A percentile compares a stretch with the other conserved stretches of the same genome.
These are phyloP conservation scores for Drosophila peninsularis DNA, from an alignment of 2,888 invertebrate genomes.

Conservation along the genomic window DNA sequence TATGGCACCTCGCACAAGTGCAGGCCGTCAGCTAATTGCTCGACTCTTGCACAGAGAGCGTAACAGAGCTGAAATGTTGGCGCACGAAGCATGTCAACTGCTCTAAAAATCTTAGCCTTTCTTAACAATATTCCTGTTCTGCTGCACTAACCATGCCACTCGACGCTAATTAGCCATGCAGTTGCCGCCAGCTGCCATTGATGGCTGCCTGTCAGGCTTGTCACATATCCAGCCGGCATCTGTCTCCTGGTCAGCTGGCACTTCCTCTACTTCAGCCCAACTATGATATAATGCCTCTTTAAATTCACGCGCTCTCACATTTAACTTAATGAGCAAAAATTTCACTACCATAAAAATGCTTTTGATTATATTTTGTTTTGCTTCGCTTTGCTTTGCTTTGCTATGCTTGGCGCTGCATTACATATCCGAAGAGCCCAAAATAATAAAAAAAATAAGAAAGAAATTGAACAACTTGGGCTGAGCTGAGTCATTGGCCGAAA, in stretches of 20 bases:
- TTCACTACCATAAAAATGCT: conserved; percentile 68
- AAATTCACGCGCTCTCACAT: conserved; percentile 63
- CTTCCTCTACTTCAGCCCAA: not conserved
- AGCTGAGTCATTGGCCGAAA: conserved; percentile 38
- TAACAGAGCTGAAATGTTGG: not conserved
- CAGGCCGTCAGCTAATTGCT: conserved; percentile 44
- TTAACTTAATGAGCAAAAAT: conserved; percentile 68
- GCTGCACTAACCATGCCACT: conserved; percentile 68
- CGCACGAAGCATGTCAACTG: conserved; percentile 54
- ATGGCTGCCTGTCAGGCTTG: not conserved
- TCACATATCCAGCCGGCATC: not conserved
- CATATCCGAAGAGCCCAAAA: conserved; percentile 15
- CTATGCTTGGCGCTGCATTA: conserved; percentile 7
- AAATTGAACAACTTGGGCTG: conserved; percentile 40
- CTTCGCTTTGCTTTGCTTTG: conserved; percentile 9
- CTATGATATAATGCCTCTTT: conserved; percentile 52
- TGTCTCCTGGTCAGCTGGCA: conserved; percentile 3
- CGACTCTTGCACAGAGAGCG: conserved; percentile 30
- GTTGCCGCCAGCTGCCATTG: not conserved
- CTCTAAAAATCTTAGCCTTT: conserved; percentile 39
- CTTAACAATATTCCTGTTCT: conserved; percentile 50
- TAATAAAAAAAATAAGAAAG: conserved; percentile 25
- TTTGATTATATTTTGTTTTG: conserved; percentile 44
- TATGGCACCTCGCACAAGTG: conserved; percentile 51
- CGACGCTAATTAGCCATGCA: conserved; percentile 40